phyloP scores from a whole-genome alignment of 2,113 vertebrate genomes.

The Gnathonemus echidnorhynchus region DNA sequence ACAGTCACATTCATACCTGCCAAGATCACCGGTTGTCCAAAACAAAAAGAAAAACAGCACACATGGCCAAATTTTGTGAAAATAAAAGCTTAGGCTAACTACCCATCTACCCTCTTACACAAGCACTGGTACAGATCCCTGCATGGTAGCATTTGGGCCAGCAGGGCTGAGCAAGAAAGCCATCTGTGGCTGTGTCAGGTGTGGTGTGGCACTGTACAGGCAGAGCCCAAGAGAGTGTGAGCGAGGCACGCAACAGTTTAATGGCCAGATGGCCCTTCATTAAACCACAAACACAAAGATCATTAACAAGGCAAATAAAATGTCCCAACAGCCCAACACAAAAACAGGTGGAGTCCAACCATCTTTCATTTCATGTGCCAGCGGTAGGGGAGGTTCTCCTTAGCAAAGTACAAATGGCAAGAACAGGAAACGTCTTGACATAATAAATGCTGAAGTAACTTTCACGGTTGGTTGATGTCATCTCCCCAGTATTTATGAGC shows the following conservation, averaged over 20 bases:
- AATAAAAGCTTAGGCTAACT: background rate
- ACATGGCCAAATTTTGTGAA: background rate
- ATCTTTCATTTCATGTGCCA: background rate
- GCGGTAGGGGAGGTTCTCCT: background rate
- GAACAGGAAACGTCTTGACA: background rate
- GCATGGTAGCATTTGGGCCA: background rate
- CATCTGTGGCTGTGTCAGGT: background rate
- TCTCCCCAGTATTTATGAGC: background rate
- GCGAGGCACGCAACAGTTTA: background rate
- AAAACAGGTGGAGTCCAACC: background rate
- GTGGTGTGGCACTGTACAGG: background rate
- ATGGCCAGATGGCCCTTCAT: slow-evolving; percentile 14
- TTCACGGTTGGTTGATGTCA: background rate
- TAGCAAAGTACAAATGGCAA: background rate
- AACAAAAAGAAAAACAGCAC: background rate
- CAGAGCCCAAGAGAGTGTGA: background rate
- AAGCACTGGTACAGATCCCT: background rate
- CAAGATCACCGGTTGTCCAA: background rate
- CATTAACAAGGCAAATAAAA: slow-evolving; percentile 13
- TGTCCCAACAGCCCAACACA: background rate
- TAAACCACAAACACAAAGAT: slow-evolving; percentile 10
- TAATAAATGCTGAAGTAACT: background rate
- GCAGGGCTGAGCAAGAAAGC: background rate
- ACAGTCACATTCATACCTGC: background rate
- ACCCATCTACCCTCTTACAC: background rate